Conservation (phyloP, 2,888 invertebrate genomes). For the Marronus borbonicus region DNA sequence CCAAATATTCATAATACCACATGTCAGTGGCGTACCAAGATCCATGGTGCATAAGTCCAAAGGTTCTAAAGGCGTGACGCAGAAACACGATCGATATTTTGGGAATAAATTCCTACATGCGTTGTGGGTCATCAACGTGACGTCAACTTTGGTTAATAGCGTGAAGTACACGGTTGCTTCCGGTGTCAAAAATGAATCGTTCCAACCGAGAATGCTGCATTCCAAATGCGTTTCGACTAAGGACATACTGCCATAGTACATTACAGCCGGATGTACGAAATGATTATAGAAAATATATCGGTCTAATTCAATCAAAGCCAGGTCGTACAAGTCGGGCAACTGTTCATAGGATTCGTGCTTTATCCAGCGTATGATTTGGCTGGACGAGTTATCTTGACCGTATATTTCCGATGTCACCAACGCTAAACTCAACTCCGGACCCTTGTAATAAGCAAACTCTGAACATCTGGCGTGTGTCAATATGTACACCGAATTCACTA, state of each 20-base stretch:
- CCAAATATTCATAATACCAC: constrained; percentile 42
- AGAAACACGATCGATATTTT: not conserved
- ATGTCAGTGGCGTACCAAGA: constrained; percentile 37
- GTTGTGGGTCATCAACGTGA: not conserved
- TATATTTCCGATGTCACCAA: constrained; percentile 26
- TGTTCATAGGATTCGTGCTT: constrained; percentile 24
- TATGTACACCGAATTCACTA: constrained; percentile 47
- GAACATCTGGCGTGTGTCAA: constrained; percentile 42
- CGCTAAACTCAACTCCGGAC: not conserved
- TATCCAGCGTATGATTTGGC: constrained; percentile 26
- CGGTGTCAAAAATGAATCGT: not conserved
- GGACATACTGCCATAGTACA: constrained; percentile 33
- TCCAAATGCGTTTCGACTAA: constrained; percentile 4
- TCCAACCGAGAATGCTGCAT: constrained; percentile 38
- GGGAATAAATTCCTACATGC: constrained; percentile 3
- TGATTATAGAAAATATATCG: constrained; percentile 7
- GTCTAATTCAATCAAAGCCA: constrained; percentile 34
- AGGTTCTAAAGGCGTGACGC: constrained; percentile 2
- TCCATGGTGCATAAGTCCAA: constrained; percentile 33
- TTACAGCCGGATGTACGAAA: constrained; percentile 38
- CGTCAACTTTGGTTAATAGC: constrained; percentile 18
- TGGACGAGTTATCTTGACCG: not conserved
- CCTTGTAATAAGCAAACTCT: not conserved
- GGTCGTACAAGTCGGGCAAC: constrained; percentile 19
- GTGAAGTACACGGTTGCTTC: not conserved